Base-by-base conservation (phyloP, 2,888 invertebrate species). In the Lagria hirta region DNA sequence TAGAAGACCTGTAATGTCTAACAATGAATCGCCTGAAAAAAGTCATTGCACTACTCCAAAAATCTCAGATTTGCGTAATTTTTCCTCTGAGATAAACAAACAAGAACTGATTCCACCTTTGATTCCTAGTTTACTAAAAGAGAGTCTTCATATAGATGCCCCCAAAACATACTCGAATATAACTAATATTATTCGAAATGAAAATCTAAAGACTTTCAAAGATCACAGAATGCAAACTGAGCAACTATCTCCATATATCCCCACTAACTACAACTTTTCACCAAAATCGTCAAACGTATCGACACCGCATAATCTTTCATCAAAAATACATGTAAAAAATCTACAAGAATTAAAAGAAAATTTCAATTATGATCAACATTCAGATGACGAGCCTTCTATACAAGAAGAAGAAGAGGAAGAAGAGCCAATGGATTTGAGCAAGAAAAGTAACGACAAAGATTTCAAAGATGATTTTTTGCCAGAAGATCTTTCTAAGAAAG, bases 341-440 rank as follows among this genome's bases (percentile, higher is more conserved):
- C 73, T 84, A 21, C 81, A 81, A 26, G 77, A 80, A 41, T 62
- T 84, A 28, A 81, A 76, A 23, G 77, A 78, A 64, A 77, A 76
- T 46, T n/a, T n/a, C n/a, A 74, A 75, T 7, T 75, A 70, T 29
- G 73, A 75, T 10, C 61, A 65, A 6, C 73, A 75, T 5, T 11
- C 64, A 60, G 3, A 66, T 53, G 35, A 74, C 62, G 44, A 61
- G 52, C 52, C 59, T 56, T 38, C 53, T n/a, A n/a, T n/a, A n/a
- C n/a, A n/a, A 13, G 45, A 54, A 22, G 45, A 57, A 14, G 60
- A 61, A 5, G 52, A 60, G 11, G 60, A 62, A 3, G 65, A 68
- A 12, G 59, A 68, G 49, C 66, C 70, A 0, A 62, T 69, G 47
- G 91, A 92, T 72, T 77, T 92, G 49, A 89, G 89, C 65, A 88